Evolutionary conservation across 2,888 invertebrate genomes (phyloP), one percentile per base, ranked within the genome.

Genomic region (Synergus japonicus): DNA sequence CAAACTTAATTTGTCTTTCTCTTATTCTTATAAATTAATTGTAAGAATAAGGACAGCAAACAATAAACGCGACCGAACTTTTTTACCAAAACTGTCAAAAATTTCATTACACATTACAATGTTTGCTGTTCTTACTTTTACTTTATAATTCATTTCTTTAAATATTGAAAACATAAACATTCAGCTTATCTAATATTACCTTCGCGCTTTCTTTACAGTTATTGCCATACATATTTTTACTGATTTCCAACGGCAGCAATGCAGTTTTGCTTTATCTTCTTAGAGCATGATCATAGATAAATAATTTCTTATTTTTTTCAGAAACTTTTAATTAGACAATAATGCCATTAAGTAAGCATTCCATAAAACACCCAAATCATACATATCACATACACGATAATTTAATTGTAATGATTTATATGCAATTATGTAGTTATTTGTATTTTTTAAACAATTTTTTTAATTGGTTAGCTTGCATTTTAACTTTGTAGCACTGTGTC

Each of bases 261-360:
- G 13, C 22, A 69, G 15, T 29, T 69, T 69, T 29, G 44, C 22
- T 67, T 67, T 13, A 44, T 46, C 13, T 67, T 8, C 2, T 67
- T 67, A 49, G n/a, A 13, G 49, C 69, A 69, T 18, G 60, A 76
- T 69, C 76, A 54, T 69, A 76, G 63, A n/a, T 81, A 76, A 54
- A 63, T 63, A 76, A 76, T 54, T n/a, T 8, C 64, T 79, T 76
- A 65, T 76, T 66, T 66, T 67, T 67, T 37, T n/a, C 41, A 37
- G 49, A 37, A 73, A 37, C n/a, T 18, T 43, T 66, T 66, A 66
- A 18, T 43, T 66, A 66, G n/a, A 66, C 49, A 37, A 37, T 37
- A 37, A 37, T 37, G 37, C 5, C 4, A 37, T 7, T 37, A 37
- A 37, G 5, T 37, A 37, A 37, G 37, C 37, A 37, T 37, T 37